A percentile compares a stretch with the other conserved stretches of the same genome.
phyloP scores from a whole-genome alignment of 2,888 invertebrate genomes.

The Platypus cylindrus region DNA sequence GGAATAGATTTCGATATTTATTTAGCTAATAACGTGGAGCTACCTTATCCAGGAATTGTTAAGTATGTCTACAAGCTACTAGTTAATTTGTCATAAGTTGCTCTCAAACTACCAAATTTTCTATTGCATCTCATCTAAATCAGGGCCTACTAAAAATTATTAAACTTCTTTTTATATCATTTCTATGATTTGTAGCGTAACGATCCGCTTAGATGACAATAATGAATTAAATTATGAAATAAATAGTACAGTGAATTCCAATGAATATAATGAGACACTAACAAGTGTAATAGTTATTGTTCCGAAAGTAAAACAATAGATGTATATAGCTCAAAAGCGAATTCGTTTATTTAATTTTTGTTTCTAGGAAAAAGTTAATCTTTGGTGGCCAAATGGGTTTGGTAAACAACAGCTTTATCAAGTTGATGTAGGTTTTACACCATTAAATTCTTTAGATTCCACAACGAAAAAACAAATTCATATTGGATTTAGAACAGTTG shows the following conservation, averaged over 20 bases:
- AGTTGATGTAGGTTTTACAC: constrained; percentile 42
- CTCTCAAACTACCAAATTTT: no score
- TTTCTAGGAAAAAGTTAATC: constrained; percentile 36
- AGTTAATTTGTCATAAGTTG: no score
- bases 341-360: no score
- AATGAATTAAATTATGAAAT: constrained; percentile 14
- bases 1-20: constrained; percentile 34
- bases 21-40: constrained; percentile 25
- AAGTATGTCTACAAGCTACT: no score
- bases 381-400: constrained; percentile 96
- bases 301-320: constrained; percentile 18
- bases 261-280: no score
- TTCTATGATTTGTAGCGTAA: constrained; percentile 7
- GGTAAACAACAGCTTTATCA: constrained; percentile 69
- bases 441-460: constrained; percentile 24
- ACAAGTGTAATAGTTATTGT: no score
- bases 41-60: no score
- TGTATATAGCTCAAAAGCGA: no score
- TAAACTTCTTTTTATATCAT: no score
- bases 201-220: constrained; percentile 13
- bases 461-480: constrained; percentile 38
- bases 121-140: no score
- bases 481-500: constrained; percentile 78
- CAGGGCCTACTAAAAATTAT: no score
- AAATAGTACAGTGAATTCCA: constrained; percentile 12